phyloP scores from a whole-genome alignment of 2,113 vertebrate genomes.

The Lophochroa leadbeateri region DNA sequence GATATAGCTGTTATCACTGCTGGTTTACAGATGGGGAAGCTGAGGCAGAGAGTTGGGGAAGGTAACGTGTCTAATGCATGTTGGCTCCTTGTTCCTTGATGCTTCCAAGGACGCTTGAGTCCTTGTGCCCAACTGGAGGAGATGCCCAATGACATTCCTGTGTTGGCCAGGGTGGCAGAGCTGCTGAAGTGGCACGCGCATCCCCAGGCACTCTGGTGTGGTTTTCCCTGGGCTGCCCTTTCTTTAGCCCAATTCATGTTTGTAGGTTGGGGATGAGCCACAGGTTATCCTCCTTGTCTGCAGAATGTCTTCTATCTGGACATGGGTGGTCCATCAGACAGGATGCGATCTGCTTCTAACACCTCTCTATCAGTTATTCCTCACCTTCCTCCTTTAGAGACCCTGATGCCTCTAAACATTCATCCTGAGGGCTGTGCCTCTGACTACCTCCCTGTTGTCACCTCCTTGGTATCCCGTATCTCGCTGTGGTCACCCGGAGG shows the following conservation, averaged over 20 bases:
- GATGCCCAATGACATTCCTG: accelerated
- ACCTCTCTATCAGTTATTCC: accelerated
- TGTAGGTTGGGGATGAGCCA: accelerated
- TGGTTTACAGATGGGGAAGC: accelerated
- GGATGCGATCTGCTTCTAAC: background rate
- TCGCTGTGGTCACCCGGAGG: background rate
- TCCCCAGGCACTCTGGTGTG: accelerated
- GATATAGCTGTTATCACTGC: accelerated
- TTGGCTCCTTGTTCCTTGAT: background rate
- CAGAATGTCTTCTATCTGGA: background rate
- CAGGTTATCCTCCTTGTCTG: background rate
- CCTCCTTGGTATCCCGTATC: background rate
- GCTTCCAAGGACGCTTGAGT: background rate
- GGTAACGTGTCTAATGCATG: accelerated
- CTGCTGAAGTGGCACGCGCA: accelerated
- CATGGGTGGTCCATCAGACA: accelerated
- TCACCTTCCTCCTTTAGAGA: background rate
- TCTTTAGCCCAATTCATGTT: accelerated
- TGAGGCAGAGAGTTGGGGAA: background rate
- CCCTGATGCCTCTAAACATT: background rate
- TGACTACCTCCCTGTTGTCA: accelerated
- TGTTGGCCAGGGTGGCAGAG: background rate
- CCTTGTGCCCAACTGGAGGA: accelerated
- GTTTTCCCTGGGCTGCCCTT: background rate
- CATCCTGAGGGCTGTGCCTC: background rate